Conservation (phyloP, 2,797 vertebrate species). For the Gambusia yucatana region DNA sequence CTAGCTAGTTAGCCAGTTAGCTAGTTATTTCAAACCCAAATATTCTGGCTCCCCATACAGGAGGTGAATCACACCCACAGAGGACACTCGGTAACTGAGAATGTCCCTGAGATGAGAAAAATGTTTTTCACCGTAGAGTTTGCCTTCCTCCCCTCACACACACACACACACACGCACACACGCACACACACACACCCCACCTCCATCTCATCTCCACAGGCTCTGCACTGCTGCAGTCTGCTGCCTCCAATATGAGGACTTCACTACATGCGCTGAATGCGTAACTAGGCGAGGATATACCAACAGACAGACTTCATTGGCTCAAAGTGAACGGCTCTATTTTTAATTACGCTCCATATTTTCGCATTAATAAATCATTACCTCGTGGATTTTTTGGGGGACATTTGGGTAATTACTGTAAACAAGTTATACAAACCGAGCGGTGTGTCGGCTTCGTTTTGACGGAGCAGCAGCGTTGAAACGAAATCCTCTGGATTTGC, state of each 20-base stretch:
- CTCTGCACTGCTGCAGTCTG: slow-evolving; percentile 22
- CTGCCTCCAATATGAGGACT: slow-evolving; percentile 11
- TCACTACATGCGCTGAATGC: slow-evolving; percentile 21
- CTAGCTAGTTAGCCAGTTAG: no score
- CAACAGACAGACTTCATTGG: slow-evolving; percentile 30
- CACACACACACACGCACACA: no score
- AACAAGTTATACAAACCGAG: slow-evolving; percentile 52
- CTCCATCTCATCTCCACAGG: slow-evolving; percentile 16
- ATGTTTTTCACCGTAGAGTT: slow-evolving; percentile 20
- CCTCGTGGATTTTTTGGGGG: slow-evolving; percentile 44
- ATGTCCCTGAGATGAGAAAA: slow-evolving; percentile 15
- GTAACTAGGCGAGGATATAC: slow-evolving; percentile 11
- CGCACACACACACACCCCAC: no score
- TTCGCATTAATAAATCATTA: slow-evolving; percentile 57
- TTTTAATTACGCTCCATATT: slow-evolving; percentile 49
- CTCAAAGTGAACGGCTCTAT: slow-evolving; percentile 37
- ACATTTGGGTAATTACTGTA: slow-evolving; percentile 59
- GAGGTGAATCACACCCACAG: slow-evolving; percentile 8
- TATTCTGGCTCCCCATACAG: neutral
- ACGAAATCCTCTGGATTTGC: slow-evolving; percentile 14
- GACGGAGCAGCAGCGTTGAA: neutral
- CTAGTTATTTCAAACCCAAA: slow-evolving; percentile 1
- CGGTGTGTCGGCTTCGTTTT: slow-evolving; percentile 30
- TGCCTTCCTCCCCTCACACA: neutral
- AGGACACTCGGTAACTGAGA: slow-evolving; percentile 1